Evolutionary conservation across 2,888 invertebrate species (phyloP).

Genomic region (Steinernema hermaphroditum): DNA sequence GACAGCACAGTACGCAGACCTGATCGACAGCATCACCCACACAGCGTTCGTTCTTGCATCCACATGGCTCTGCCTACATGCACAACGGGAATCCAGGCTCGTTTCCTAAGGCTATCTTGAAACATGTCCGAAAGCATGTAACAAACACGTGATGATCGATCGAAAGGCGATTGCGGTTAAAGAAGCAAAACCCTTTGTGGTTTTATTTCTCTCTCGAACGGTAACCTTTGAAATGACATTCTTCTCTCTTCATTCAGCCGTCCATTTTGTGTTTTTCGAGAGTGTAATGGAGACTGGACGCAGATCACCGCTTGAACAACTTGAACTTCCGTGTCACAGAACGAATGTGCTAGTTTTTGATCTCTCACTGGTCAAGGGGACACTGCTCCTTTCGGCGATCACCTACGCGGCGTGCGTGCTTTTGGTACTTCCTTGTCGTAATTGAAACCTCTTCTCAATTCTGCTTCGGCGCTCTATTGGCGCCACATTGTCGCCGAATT

Average conservation of each 20-base stretch:
- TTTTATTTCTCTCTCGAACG: background rate
- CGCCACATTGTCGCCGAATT: constrained; percentile 1
- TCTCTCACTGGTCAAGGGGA: background rate
- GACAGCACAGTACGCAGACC: background rate
- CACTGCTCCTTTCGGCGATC: too few relatives aligned
- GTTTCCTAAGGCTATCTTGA: background rate
- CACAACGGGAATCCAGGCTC: too few relatives aligned
- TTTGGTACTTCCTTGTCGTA: constrained; percentile 21
- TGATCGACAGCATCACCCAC: background rate
- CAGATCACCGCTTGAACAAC: background rate
- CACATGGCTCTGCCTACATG: too few relatives aligned
- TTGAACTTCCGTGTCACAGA: background rate
- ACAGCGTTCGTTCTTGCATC: too few relatives aligned
- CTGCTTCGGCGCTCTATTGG: background rate
- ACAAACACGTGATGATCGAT: background rate
- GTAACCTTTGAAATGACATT: constrained; percentile 19
- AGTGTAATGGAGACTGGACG: background rate
- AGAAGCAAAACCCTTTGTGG: constrained; percentile 2
- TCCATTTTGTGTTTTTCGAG: background rate
- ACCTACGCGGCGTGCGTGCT: background rate
- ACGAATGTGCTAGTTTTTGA: background rate
- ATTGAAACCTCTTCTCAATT: background rate
- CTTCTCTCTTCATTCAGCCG: background rate
- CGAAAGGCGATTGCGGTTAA: background rate
- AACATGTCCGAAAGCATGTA: background rate